These are phyloP conservation scores for Aramus guarauna DNA, from an alignment of 2,113 vertebrate genomes.

Conservation along the genomic window DNA sequence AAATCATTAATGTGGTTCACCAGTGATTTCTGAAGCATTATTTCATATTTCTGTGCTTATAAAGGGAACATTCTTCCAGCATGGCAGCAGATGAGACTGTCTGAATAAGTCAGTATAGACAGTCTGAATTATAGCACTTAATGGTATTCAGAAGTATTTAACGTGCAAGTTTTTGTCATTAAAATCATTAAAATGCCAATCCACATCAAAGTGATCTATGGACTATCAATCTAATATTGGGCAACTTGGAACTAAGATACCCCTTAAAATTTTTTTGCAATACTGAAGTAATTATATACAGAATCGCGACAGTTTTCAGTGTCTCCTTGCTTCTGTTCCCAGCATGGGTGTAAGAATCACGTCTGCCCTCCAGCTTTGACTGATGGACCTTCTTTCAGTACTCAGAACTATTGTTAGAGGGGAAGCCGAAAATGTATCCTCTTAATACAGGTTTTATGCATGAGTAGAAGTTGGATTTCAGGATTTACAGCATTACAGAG, in stretches of 20 bases:
- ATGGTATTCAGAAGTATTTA: slow-evolving; percentile 2
- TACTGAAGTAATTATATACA: background rate
- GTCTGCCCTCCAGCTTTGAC: background rate
- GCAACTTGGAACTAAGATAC: background rate
- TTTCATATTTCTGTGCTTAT: slow-evolving; percentile 34
- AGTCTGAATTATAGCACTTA: slow-evolving; percentile 15
- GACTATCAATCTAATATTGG: background rate
- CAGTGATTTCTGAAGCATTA: slow-evolving; percentile 49
- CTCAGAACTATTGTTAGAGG: background rate
- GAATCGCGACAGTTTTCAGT: background rate
- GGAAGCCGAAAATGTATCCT: background rate
- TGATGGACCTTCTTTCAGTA: background rate
- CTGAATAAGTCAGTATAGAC: background rate
- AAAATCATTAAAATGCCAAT: background rate
- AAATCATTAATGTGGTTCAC: slow-evolving; percentile 55
- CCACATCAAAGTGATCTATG: background rate
- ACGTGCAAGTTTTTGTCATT: slow-evolving; percentile 12
- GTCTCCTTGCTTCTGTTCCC: background rate
- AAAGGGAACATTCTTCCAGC: background rate
- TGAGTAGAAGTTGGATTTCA: background rate
- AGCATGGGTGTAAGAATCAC: background rate
- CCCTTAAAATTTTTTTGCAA: background rate
- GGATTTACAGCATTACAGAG: background rate
- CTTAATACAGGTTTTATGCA: background rate
- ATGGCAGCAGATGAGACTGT: slow-evolving; percentile 11